phyloP scores from a whole-genome alignment of 2,113 vertebrate genomes.

The Hippocampus mohnikei region DNA sequence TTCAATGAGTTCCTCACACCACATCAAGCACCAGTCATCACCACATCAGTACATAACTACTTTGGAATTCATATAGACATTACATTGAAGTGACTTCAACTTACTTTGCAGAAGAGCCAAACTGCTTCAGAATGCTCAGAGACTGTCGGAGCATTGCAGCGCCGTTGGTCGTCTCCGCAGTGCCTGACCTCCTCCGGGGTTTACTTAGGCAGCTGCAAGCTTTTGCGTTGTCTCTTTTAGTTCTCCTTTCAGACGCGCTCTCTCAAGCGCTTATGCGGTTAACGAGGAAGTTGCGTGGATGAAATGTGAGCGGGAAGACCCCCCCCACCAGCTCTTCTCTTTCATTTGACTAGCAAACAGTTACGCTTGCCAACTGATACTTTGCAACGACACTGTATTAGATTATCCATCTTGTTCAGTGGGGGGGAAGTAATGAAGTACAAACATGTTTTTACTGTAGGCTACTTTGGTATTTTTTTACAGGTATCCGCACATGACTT shows the following conservation, averaged over 20 bases:
- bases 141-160: conserved; percentile 73
- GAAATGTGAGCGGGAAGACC: conserved; percentile 38
- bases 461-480: no score
- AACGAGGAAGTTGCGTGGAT: conserved; percentile 72
- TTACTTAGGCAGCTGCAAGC: conserved; percentile 16
- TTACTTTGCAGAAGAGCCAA: conserved; percentile 62
- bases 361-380: not conserved
- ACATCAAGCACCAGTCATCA: no score
- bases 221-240: conserved; percentile 23
- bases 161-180: conserved; percentile 1
- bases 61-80: not conserved
- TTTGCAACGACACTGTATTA: not conserved
- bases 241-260: conserved; percentile 47
- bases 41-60: no score
- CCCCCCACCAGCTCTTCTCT: not conserved
- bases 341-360: conserved; percentile 27
- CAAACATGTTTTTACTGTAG: no score
- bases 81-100: conserved; percentile 1
- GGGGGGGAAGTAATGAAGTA: no score
- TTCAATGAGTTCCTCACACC: no score
- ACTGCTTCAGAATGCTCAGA: conserved; percentile 71
- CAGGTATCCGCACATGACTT: no score
- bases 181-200: conserved; percentile 1
- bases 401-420: no score
- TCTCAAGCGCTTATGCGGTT: conserved; percentile 14